Percentiles rank a stretch among this genome's conserved stretches.
These are phyloP conservation scores for Etheostoma nigrum DNA, from an alignment of 2,797 vertebrate species.

Conservation along the genomic window DNA sequence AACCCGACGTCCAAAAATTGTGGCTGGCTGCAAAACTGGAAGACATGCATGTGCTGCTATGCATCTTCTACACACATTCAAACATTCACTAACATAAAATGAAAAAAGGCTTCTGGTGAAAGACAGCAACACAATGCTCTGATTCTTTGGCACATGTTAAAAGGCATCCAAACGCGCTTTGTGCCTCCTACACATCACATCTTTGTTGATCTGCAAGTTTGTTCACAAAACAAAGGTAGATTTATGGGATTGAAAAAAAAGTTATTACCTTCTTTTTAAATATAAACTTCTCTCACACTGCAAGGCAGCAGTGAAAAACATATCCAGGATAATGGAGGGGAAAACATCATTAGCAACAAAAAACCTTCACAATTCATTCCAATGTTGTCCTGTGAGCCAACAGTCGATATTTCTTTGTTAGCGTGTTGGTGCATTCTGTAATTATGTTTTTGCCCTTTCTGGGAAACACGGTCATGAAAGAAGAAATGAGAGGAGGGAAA, in stretches of 20 bases:
- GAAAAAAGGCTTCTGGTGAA: conserved; percentile 13
- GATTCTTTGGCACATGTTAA: conserved; percentile 24
- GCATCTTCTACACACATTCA: conserved; percentile 36
- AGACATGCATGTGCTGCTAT: conserved; percentile 53
- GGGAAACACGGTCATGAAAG: conserved; percentile 59
- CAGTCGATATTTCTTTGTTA: conserved; percentile 77
- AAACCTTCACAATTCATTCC: conserved; percentile 39
- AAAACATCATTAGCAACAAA: conserved; percentile 64
- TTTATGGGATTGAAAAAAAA: conserved; percentile 32
- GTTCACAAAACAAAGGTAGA: conserved; percentile 47
- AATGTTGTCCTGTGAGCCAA: conserved; percentile 55
- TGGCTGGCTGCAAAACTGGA: conserved; percentile 59
- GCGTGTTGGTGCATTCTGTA: conserved; percentile 71
- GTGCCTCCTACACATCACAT: neutral
- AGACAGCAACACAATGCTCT: conserved; percentile 6
- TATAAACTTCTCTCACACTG: conserved; percentile 35
- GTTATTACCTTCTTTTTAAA: conserved; percentile 41
- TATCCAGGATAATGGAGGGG: conserved; percentile 53
- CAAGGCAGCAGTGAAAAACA: conserved; percentile 37
- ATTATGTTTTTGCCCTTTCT: conserved; percentile 78
- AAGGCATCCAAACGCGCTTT: conserved; percentile 18
- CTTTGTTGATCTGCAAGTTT: conserved; percentile 43
- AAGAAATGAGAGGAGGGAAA: conserved; percentile 66
- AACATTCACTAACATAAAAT: conserved; percentile 30
- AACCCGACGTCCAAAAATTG: conserved; percentile 60